A percentile compares a stretch with the other conserved stretches of the same genome.
phyloP scores from a whole-genome alignment of 1,140 invertebrate species.

The Diabrotica virgifera region DNA sequence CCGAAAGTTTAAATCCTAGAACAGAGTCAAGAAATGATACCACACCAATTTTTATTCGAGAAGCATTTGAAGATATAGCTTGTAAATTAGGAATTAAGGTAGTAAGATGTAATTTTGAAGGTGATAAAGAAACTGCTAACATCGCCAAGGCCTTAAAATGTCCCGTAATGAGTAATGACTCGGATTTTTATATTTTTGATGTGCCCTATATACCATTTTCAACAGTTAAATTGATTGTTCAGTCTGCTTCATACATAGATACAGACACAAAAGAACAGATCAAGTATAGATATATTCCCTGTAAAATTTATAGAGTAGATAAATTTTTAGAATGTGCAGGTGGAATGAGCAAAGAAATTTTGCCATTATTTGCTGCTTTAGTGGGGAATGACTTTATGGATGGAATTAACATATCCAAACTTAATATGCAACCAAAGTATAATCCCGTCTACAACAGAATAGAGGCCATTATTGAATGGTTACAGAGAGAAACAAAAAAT shows the following conservation, averaged over 20 bases:
- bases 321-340: constrained; percentile 63
- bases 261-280: constrained; percentile 17
- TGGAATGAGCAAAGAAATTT: constrained; percentile 59
- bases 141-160: constrained; percentile 73
- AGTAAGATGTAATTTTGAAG: constrained; percentile 78
- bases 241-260: constrained; percentile 23
- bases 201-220: constrained; percentile 76
- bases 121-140: constrained; percentile 79
- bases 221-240: constrained; percentile 48
- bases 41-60: constrained; percentile 67
- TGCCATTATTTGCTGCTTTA: constrained; percentile 77
- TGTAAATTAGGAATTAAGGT: constrained; percentile 61
- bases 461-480: constrained; percentile 67
- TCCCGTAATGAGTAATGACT: constrained; percentile 85
- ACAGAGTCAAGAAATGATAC: constrained; percentile 53
- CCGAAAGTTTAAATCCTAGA: constrained; percentile 49
- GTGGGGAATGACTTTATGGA: constrained; percentile 85
- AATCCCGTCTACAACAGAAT: constrained; percentile 62
- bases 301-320: constrained; percentile 70
- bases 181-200: constrained; percentile 88
- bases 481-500: constrained; percentile 65
- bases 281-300: constrained; percentile 54
- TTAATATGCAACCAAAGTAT: constrained; percentile 63
- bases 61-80: constrained; percentile 70
- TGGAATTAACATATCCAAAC: constrained; percentile 62